Base-by-base conservation (phyloP, 2,797 vertebrate genomes). In the Tapirus indicus region DNA sequence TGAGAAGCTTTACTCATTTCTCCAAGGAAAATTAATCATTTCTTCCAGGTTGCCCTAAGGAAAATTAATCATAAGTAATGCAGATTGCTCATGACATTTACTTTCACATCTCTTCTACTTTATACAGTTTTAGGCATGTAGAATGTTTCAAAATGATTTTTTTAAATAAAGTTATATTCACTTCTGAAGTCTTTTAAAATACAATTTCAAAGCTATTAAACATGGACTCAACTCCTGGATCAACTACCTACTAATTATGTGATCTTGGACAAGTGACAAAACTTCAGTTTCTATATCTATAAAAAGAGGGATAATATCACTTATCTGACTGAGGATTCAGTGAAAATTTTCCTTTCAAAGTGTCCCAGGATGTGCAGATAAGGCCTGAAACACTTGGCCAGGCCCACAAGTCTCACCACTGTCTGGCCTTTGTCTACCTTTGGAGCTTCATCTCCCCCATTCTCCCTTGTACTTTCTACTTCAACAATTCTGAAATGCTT, bases 1-100 rank as follows among this genome's bases (percentile, higher is more conserved):
- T 87, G 41, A 66, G 60, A 86, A 88, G 32, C 6, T 93, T 95
- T 91, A 88, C 77, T 94, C 35, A 78, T 66, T 95, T 71, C 27
- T 58, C 75, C 38, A 95, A 87, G 27, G 54, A 83, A 93, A 93
- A 82, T 20, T 69, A 69, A 82, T 90, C 11, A 82, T 66, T 77
- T 69, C 29, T 58, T 69, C 38, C 58, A 71, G 71, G 71, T 71
- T 23, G 38, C 3, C 47, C 38, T 27, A 90, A 87, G 62, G 54
- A 78, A 93, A 96, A 60, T 52, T 58, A 72, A 90, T 78, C 35
- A 83, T 47, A 78, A 29, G 23, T 41, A 72, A 52, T 32, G 60
- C 7, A 82, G 32, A 52, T 52, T 96, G 25, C 18, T 78, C 79
- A 62, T 72, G 62, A 56, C 38, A 77, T 58, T 93, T 49, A 68